Base-by-base conservation (phyloP, 37 sponge, comb jelly and placozoan species). In the Petrosia ficiformis region DNA sequence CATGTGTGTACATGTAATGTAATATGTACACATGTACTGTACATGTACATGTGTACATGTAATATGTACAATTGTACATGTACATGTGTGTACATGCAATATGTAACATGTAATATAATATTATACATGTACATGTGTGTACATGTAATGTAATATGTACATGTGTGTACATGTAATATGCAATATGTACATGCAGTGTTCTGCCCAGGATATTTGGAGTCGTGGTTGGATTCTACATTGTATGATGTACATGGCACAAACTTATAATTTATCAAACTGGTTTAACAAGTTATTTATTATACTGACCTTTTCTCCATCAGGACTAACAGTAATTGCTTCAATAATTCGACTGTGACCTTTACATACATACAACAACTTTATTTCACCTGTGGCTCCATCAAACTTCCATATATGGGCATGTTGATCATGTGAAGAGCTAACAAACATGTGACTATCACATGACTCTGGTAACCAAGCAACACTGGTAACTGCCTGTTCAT, bases 371-470 rank as follows among this genome's bases (percentile, higher is more conserved):
- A 73, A 42, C 1, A 70, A 41, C 25, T 1, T 59, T 64, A 71
- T 34, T 22, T 54, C 25, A 54, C 16, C 63, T 48, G 39, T 30
- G 2, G 65, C n/a, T 34, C 26, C 19, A 2, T 41, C 35, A 30
- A 89, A 80, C 56, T 75, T 73, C 87, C 91, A 93, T 1, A 93
- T 31, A 35, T 68, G 74, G 25, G 90, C 65, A 57, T 76, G 61
- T 68, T 89, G 87, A 64, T 93, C 94, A 32, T 93, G 94, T 36
- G 94, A 93, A 1, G 81, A 87, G 76, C 81, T 86, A 19, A 89
- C 42, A 73, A 89, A 87, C 10, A 35, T 48, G 25, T 40, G 39
- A 19, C 38, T 71, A 2, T 65, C 73, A 41, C 33, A 25, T 42
- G 59, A 54, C 74, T 22, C 28, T 26, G 63, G 33, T n/a, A 88